phyloP scores from a whole-genome alignment of 2,888 invertebrate genomes.

The Pristionchus japonicus region DNA sequence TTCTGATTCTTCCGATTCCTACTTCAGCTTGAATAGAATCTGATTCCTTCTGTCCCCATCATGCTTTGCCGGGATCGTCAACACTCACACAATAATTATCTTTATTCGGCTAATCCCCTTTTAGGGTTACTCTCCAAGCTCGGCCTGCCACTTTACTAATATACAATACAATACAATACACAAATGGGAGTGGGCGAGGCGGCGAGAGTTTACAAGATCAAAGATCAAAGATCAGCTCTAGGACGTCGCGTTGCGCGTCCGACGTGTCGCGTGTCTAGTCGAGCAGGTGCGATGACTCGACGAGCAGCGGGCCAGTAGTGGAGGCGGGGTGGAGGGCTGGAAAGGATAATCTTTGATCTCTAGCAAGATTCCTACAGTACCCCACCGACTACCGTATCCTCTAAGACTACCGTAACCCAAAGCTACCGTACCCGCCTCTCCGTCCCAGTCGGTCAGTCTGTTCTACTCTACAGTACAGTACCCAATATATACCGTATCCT shows the following conservation, averaged over 20 bases:
- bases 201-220: conserved; percentile 37
- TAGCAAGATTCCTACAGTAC: neutral
- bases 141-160: neutral
- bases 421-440: neutral
- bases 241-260: neutral
- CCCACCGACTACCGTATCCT: neutral
- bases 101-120: conserved; percentile 37
- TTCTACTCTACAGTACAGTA: too few relatives aligned
- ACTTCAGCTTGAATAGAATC: too few relatives aligned
- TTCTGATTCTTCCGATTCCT: too few relatives aligned
- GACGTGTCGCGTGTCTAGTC: conserved; percentile 1
- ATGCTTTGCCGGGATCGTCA: too few relatives aligned
- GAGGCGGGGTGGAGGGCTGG: neutral
- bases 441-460: too few relatives aligned
- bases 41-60: too few relatives aligned
- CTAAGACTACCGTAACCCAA: neutral
- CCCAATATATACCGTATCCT: too few relatives aligned
- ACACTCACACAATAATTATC: neutral
- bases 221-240: conserved; percentile 39
- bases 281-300: conserved; percentile 18
- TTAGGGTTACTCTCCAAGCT: neutral
- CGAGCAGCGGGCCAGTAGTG: neutral
- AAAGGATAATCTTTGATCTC: neutral
- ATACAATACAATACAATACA: neutral
- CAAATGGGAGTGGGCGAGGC: neutral